phyloP scores from a whole-genome alignment of 2,888 invertebrate genomes.

The Penaeus monodon region DNA sequence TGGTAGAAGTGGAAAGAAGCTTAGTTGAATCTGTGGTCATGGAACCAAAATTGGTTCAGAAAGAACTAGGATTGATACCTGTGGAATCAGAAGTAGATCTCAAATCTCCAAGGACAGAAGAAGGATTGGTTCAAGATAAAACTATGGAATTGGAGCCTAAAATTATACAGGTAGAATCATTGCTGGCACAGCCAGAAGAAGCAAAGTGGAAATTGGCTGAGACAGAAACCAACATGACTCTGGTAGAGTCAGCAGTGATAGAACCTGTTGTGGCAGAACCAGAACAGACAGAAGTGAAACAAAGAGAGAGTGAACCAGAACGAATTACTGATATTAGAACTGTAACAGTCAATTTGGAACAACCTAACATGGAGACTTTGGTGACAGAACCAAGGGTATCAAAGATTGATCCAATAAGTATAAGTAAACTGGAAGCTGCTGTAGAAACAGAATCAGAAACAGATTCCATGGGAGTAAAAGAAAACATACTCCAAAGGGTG shows the following conservation, averaged over 20 bases:
- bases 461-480: too few species aligned
- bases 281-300: not conserved
- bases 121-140: too few species aligned
- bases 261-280: not conserved
- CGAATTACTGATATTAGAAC: not conserved
- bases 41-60: not conserved
- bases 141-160: too few species aligned
- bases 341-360: not conserved
- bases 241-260: not conserved
- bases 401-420: not conserved
- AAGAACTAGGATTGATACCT: not conserved
- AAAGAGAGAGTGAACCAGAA: not conserved
- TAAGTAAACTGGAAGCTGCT: not conserved
- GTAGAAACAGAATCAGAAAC: not conserved
- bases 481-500: too few species aligned
- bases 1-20: not conserved
- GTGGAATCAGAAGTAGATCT: too few species aligned
- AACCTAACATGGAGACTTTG: not conserved
- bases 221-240: not conserved
- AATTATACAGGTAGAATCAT: not conserved
- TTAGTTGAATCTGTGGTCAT: not conserved
- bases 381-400: not conserved
- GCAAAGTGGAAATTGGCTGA: too few species aligned
- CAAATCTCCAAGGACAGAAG: too few species aligned
- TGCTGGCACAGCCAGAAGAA: constrained; percentile 1